phyloP scores from a whole-genome alignment of 1,140 invertebrate genomes.

The Philotrypesis tridentata region DNA sequence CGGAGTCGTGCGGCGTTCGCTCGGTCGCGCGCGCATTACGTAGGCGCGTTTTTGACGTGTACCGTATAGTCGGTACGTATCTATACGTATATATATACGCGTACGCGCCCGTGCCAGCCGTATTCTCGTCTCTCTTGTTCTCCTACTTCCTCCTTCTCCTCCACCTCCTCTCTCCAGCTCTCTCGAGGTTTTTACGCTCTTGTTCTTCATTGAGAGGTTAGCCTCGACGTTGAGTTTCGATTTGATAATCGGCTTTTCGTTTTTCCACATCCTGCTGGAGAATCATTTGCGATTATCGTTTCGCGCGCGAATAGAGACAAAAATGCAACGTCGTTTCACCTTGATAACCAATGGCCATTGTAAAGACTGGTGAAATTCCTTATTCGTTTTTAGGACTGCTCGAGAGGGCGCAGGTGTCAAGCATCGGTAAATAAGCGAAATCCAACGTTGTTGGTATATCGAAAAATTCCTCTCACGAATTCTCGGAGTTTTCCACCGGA shows the following conservation, averaged over 20 bases:
- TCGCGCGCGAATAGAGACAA: not conserved
- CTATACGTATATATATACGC: no score
- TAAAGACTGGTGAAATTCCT: no score
- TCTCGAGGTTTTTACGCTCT: not conserved
- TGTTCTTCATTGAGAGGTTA: conserved; percentile 9
- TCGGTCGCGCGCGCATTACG: conserved; percentile 15
- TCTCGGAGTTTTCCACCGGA: not conserved
- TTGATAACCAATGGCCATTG: no score
- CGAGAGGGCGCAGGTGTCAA: not conserved
- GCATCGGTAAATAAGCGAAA: not conserved
- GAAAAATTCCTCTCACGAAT: not conserved
- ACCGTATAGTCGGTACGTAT: not conserved
- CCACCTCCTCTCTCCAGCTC: not conserved
- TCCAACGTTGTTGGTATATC: not conserved
- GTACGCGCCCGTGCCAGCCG: conserved; percentile 15
- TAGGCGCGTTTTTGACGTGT: conserved; percentile 23
- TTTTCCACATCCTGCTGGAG: not conserved
- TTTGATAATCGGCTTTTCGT: not conserved
- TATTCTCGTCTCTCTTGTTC: conserved; percentile 35
- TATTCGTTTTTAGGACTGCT: no score
- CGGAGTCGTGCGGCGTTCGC: not conserved
- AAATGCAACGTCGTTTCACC: no score
- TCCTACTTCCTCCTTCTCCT: conserved; percentile 35
- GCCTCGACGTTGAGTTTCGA: not conserved
- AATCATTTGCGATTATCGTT: no score